Base-by-base conservation (phyloP, 2,113 vertebrate species). In the Vombatus ursinus region DNA sequence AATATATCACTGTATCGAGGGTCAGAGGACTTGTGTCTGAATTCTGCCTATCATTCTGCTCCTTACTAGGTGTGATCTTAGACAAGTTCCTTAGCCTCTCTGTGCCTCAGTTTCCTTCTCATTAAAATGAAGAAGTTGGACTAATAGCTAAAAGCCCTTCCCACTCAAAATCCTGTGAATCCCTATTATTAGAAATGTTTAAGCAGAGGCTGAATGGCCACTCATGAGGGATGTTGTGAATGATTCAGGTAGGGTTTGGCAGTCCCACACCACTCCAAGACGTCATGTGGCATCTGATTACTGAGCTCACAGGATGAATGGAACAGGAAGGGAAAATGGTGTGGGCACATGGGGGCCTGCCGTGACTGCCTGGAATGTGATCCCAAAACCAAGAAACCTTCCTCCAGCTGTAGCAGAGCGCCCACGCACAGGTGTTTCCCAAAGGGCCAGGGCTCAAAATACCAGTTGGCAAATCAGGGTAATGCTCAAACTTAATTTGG, bases 401-500 rank as follows among this genome's bases (percentile, higher is more conserved):
- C 93, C 91, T 94, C 92, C 97, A 96, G 93, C 96, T 96, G 96
- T 95, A 44, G 61, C 8, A 89, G 23, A 25, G 0, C 52, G n/a
- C 51, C 89, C 22, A 37, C 90, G 95, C 52, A 25, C 50, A 52
- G 92, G 94, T n/a, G 0, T 28, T 57, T 93, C 92, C 91, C 44
- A 0, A 94, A 91, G 61, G 6, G 44, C 90, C 89, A 94, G 92
- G 84, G 92, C 93, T 95, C 90, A 92, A 53, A 91, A 50, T 68
- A 48, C 92, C 8, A 0, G 28, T 94, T 91, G 52, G 96, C 93
- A 96, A 57, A 24, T 1, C 49, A 94, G 47, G 92, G 94, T 96
- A 95, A 95, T 94, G 96, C 94, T 90, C 92, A 0, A 6, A 90
- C 94, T 98, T 98, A 97, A 98, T 97, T 97, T 92, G 97, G 98